Conservation (phyloP, 2,888 invertebrate species). For the Hylaea fasciaria region DNA sequence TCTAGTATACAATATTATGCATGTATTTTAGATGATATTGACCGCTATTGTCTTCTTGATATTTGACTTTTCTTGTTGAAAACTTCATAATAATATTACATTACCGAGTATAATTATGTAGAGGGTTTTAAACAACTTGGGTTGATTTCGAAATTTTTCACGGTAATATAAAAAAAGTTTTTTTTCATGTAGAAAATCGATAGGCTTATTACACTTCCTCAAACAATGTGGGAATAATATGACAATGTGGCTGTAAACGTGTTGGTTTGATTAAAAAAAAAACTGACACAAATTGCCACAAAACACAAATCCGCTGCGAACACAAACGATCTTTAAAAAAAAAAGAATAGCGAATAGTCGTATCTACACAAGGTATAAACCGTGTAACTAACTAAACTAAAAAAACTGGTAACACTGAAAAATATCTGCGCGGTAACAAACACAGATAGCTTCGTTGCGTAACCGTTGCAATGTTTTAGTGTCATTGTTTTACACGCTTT, state of each 20-base stretch:
- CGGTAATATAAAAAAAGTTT: no score
- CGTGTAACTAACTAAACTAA: slow-evolving; percentile 32
- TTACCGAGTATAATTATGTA: no score
- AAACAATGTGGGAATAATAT: no score
- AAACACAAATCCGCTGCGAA: slow-evolving; percentile 12
- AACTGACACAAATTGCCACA: no score
- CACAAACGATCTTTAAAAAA: slow-evolving; percentile 24
- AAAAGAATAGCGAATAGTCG: slow-evolving; percentile 30
- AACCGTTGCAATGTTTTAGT: slow-evolving; percentile 20
- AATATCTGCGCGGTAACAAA: slow-evolving; percentile 36
- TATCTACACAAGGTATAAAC: slow-evolving; percentile 31
- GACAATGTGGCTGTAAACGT: no score
- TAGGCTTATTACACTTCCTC: no score
- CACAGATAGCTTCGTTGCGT: slow-evolving; percentile 17
- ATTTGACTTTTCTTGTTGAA: no score
- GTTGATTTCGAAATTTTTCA: no score
- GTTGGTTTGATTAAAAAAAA: no score
- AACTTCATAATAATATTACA: no score
- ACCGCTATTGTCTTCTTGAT: background rate
- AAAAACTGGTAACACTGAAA: slow-evolving; percentile 34
- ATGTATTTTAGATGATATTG: background rate
- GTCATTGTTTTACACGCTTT: slow-evolving; percentile 24
- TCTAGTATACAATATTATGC: slow-evolving; percentile 11
- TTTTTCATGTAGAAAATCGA: no score
- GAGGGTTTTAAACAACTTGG: no score